Base-by-base conservation (phyloP, 2,888 invertebrate species). In the Frankliniella fusca region DNA sequence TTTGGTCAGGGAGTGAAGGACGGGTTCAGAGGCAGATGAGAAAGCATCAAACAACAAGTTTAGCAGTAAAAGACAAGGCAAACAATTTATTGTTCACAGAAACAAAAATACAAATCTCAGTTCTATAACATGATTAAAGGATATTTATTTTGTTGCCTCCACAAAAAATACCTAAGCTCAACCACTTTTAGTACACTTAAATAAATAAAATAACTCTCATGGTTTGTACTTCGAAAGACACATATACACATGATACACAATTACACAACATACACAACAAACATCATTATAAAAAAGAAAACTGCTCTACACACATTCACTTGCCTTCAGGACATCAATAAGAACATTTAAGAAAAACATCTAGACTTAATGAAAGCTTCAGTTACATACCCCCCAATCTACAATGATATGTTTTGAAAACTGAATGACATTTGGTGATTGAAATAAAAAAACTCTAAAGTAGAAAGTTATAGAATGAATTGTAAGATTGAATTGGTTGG, bases 381-480 rank as follows among this genome's bases (percentile, higher is more conserved):
- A 76, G 70, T 76, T 76, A 76, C 70, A 76, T 76, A 76, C 70
- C 70, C 27, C 70, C 70, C 70, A 76, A 76, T 76, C 70, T 76
- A 76, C 70, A 76, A 76, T 76, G 70, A 76, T 76, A 76, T 76
- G 70, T 76, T 76, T 76, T 76, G 70, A 76, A 38, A 76, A 76
- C 70, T 76, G 70, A 76, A 76, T 76, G 70, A 76, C 70, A 76
- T 76, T 76, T 76, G 70, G 70, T 76, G 70, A 76, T 76, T 76
- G 12, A 76, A 76, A 76, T 76, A 2, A 54, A 54, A 54, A 54
- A 15, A 54, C 15, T 20, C 54, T 54, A 54, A 54, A 12, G 54
- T 54, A 54, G 20, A 54, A 54, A 54, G 54, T 15, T 76, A 5
- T 23, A 27, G 61, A 61, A 76, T 76, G 70, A 76, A 61, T 61